Conservation (phyloP, 2,113 vertebrate species). For the Polypterus senegalus region DNA sequence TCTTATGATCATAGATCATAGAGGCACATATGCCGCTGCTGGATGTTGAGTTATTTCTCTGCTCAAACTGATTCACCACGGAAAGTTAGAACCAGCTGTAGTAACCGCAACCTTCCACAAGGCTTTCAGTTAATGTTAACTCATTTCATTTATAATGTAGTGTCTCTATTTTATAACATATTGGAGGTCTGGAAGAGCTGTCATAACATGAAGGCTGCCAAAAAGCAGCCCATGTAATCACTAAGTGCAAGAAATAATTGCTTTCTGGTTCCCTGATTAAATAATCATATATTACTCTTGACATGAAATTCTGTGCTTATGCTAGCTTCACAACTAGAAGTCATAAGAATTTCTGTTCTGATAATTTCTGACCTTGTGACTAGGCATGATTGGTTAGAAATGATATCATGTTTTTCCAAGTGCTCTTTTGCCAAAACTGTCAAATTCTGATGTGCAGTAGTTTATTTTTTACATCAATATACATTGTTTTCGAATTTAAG, state of each 20-base stretch:
- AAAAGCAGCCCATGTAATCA: constrained; percentile 2
- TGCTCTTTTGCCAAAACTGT: constrained; percentile 12
- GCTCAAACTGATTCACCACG: too few relatives aligned
- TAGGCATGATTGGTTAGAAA: constrained; percentile 5
- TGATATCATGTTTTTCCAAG: constrained; percentile 9
- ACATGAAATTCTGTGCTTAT: constrained; percentile 4
- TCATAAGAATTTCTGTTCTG: constrained; percentile 3
- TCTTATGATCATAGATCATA: too few relatives aligned
- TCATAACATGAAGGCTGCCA: neutral
- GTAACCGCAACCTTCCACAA: neutral
- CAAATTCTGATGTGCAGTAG: neutral
- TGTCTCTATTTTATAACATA: too few relatives aligned
- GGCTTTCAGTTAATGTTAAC: too few relatives aligned
- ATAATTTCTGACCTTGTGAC: constrained; percentile 11
- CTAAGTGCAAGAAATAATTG: constrained; percentile 4
- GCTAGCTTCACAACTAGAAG: constrained; percentile 4
- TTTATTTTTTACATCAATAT: neutral
- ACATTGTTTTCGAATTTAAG: constrained; percentile 7
- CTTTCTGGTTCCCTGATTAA: constrained; percentile 1
- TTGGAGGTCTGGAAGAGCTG: neutral
- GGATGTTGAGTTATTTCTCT: too few relatives aligned
- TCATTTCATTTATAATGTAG: too few relatives aligned
- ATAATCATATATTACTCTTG: constrained; percentile 3
- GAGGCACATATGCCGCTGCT: too few relatives aligned
- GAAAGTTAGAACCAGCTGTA: too few relatives aligned